These are phyloP conservation scores for Pterobdella sp. DNA, from an alignment of 2,888 invertebrate species.

Conservation along the genomic window DNA sequence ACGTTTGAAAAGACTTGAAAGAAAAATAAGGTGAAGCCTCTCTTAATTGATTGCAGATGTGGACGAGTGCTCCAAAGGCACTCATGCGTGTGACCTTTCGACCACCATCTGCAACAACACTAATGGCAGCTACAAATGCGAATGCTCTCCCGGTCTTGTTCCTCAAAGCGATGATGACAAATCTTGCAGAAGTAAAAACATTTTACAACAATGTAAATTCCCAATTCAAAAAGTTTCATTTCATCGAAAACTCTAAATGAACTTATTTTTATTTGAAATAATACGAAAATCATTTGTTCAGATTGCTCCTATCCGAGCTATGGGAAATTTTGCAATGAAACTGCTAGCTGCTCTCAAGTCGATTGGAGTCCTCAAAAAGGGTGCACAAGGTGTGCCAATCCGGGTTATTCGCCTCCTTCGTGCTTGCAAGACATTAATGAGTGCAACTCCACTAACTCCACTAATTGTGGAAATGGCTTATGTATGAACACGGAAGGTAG, in stretches of 20 bases:
- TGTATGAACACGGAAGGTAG: constrained; percentile 28
- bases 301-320: constrained; percentile 21
- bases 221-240: background rate
- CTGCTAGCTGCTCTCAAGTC: constrained; percentile 14
- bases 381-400: constrained; percentile 16
- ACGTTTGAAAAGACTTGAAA: background rate
- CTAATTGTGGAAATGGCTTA: constrained; percentile 12
- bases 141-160: constrained; percentile 21
- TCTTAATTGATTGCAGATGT: constrained; percentile 18
- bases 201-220: constrained; percentile 17
- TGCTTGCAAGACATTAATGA: constrained; percentile 28
- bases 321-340: constrained; percentile 16
- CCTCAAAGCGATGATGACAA: too few species aligned
- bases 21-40: background rate
- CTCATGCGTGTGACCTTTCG: background rate
- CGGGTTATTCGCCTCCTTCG: constrained; percentile 19
- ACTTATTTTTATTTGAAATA: background rate
- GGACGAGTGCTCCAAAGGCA: constrained; percentile 19
- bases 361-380: constrained; percentile 14
- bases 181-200: too few species aligned
- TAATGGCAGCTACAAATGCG: constrained; percentile 25
- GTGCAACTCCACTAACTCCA: background rate
- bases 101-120: constrained; percentile 17
- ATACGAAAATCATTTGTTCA: background rate
- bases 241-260: too few species aligned